Conservation (phyloP, 2,797 vertebrate species). For the Alauda arvensis region DNA sequence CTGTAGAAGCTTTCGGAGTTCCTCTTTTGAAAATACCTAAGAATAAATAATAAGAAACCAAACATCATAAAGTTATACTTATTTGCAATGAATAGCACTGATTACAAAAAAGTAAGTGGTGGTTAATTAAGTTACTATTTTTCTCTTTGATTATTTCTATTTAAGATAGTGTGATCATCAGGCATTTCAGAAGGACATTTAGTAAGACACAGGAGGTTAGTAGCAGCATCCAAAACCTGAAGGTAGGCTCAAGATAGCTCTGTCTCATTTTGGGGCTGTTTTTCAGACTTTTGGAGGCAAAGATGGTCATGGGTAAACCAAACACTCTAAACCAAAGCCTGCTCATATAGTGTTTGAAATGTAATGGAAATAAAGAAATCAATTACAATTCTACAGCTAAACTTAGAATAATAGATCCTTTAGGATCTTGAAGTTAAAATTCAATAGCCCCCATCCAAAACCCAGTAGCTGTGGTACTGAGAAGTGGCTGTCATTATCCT, state of each 20-base stretch:
- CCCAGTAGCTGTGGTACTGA: not conserved
- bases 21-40: slow-evolving; percentile 94
- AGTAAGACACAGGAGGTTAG: not conserved
- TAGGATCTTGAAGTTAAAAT: not conserved
- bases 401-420: not conserved
- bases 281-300: not conserved
- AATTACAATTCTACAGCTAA: not conserved
- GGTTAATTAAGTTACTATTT: not conserved
- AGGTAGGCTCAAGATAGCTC: not conserved
- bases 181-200: not conserved
- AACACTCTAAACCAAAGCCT: not conserved
- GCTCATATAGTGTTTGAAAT: not conserved
- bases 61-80: not conserved
- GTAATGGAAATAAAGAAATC: not conserved
- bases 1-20: slow-evolving; percentile 85
- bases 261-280: not conserved
- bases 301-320: not conserved
- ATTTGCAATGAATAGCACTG: not conserved
- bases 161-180: not conserved
- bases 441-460: not conserved
- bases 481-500: not conserved
- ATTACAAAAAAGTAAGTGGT: not conserved
- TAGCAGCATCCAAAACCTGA: not conserved
- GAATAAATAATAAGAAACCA: not conserved
- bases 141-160: not conserved